Evolutionary conservation across 2,113 vertebrate genomes (phyloP).

Genomic region (Orcinus orca): DNA sequence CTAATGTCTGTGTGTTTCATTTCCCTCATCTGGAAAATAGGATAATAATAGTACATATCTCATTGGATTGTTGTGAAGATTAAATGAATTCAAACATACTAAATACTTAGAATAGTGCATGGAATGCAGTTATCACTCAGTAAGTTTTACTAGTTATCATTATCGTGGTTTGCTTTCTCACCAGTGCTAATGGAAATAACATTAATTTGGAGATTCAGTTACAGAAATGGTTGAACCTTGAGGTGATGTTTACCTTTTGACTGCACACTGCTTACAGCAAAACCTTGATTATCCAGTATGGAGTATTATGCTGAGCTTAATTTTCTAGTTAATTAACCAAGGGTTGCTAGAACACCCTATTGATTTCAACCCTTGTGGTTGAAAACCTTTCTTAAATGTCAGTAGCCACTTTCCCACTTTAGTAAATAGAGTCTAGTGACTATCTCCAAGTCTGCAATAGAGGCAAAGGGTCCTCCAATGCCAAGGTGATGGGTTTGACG

Average conservation of each 20-base stretch:
- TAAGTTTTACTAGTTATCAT: neutral
- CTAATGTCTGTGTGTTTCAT: slow-evolving; percentile 11
- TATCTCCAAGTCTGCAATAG: neutral
- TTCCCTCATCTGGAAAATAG: neutral
- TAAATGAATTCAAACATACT: slow-evolving; percentile 15
- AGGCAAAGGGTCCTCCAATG: neutral
- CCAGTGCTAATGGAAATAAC: slow-evolving; percentile 2
- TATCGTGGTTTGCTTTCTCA: neutral
- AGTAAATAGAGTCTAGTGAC: neutral
- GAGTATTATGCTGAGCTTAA: slow-evolving; percentile 8
- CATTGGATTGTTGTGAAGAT: neutral
- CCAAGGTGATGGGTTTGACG: neutral
- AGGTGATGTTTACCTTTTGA: slow-evolving; percentile 31
- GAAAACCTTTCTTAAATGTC: slow-evolving; percentile 41
- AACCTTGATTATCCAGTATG: slow-evolving; percentile 23
- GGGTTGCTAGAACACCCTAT: neutral
- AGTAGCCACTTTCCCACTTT: neutral
- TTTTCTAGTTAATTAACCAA: slow-evolving; percentile 52
- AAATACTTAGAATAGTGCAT: neutral
- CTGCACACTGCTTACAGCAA: neutral
- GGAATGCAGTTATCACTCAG: neutral
- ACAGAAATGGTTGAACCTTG: slow-evolving; percentile 31
- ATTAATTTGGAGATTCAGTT: slow-evolving; percentile 24
- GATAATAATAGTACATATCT: neutral
- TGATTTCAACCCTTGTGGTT: slow-evolving; percentile 33